Percentiles rank a stretch among this genome's conserved stretches.
Evolutionary conservation across 1,140 invertebrate species (phyloP).

Genomic region (Uloborus diversus): DNA sequence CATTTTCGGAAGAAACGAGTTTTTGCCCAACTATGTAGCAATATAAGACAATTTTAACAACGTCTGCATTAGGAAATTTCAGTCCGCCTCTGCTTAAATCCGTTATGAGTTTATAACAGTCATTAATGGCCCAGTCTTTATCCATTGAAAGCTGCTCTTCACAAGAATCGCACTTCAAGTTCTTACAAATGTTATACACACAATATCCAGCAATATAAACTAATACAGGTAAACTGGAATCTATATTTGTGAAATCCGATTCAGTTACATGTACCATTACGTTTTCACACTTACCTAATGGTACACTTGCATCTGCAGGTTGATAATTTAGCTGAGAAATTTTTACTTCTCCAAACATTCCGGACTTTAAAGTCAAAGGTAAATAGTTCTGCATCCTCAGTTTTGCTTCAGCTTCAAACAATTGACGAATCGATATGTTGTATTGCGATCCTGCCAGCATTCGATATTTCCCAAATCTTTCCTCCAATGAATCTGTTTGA

Average conservation of each 20-base stretch:
- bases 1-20: neutral
- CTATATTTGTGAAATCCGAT: neutral
- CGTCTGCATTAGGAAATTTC: neutral
- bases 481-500: too few relatives aligned
- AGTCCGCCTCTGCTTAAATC: neutral
- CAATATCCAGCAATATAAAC: neutral
- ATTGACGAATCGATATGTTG: too few relatives aligned
- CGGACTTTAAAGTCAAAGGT: neutral
- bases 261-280: neutral
- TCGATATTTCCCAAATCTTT: too few relatives aligned
- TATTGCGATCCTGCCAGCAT: too few relatives aligned
- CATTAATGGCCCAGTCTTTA: neutral
- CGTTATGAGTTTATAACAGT: neutral
- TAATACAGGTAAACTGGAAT: neutral
- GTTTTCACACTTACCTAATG: too few relatives aligned
- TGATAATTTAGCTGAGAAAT: neutral
- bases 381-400: conserved; percentile 5
- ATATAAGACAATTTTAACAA: neutral
- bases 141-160: neutral
- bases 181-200: neutral
- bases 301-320: neutral
- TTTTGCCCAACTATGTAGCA: neutral
- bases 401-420: conserved; percentile 28
- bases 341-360: neutral
- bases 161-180: neutral